Base-by-base conservation (phyloP, 1,140 invertebrate genomes). In the Caenorhabditis latens region DNA sequence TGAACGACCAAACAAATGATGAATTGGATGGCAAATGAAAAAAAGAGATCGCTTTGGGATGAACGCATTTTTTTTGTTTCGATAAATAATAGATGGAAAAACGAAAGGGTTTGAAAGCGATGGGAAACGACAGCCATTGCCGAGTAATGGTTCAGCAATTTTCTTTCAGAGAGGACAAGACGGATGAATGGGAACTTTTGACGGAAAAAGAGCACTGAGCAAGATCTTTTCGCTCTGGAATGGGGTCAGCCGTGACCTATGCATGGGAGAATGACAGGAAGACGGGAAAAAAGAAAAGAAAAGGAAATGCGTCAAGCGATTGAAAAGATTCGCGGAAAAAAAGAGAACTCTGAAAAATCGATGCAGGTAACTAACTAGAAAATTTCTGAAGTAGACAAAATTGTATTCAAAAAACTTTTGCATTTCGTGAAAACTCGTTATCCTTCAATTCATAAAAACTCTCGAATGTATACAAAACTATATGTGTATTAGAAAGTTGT, bases 131-230 rank as follows among this genome's bases (percentile, higher is more conserved):
- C 71, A 79, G 46, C 71, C 19, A 71, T 71, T 71, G 21, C 5
- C 71, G 21, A 79, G 71, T 79, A 79, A 79, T 79, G 71, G 71
- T 79, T 50, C 71, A 53, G 71, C 71, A 79, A 79, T 79, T 79
- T 79, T 79, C 43, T 79, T 79, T 79, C 71, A 79, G 71, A 79
- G 16, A 43, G 71, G n/a, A 50, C 71, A 50, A 79, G 71, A 50
- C 71, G 40, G n/a, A 48, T 79, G 71, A 53, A 79, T 79, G 71
- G 46, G 71, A 79, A 79, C 71, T 79, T 79, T 50, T 79, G 46
- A 79, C 46, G 71, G 71, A 79, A 67, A 67, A 67, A 40, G 40
- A 40, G 63, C 63, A 67, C 50, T 53, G 16, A 53, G 50, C 46
- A 11, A 50, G 42, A 71, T 71, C 65, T 21, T 21, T 79, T 24